Base-by-base conservation (phyloP, 53 echinoderm and acorn worm species). In the Crossaster papposus region DNA sequence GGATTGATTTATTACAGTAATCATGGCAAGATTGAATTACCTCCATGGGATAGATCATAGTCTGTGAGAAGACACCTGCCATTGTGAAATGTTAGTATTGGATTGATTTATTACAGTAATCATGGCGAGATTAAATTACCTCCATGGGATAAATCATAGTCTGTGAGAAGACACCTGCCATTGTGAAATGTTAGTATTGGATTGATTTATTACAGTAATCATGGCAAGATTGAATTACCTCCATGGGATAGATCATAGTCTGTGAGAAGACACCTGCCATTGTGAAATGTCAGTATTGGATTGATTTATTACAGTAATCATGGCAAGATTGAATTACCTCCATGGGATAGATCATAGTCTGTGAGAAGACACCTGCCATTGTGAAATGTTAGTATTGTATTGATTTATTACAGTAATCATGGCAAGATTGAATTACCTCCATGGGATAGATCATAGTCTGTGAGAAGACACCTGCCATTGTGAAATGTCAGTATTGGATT, bases 1-100 rank as follows among this genome's bases (percentile, higher is more conserved):
- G 44, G 5, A 3, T 20, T 62, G 62, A 62, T 62, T 62, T 17
- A 20, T 2, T 22, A 14, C 28, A 78, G 53, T n/a, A n/a, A n/a
- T n/a, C n/a, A n/a, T n/a, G n/a, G n/a, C 14, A 38, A 28, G 78
- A 53, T 26, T 50, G 2, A 54, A 80, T 77, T 77, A 92, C 99
- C 92, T 99, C 99, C 99, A 99, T 99, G 36, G 99, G 99, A 73
- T 99, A 99, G 81, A 99, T 99, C 23, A 91, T 83, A 64, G 95
- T 92, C 77, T 99, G 99, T 89, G 96, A 89, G 22, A 95, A 94
- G 3, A 96, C 95, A 35, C 99, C 96, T 4, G 99, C 99, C 64
- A 92, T 78, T 8, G 99, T n/a, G n/a, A n/a, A n/a, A n/a, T n/a
- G n/a, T n/a, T n/a, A n/a, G n/a, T n/a, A n/a, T n/a, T n/a, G n/a